Percentiles rank a stretch among this genome's conserved stretches.
These are phyloP conservation scores for Sebastes itinus DNA, from an alignment of 2,797 vertebrate species.

Conservation along the genomic window DNA sequence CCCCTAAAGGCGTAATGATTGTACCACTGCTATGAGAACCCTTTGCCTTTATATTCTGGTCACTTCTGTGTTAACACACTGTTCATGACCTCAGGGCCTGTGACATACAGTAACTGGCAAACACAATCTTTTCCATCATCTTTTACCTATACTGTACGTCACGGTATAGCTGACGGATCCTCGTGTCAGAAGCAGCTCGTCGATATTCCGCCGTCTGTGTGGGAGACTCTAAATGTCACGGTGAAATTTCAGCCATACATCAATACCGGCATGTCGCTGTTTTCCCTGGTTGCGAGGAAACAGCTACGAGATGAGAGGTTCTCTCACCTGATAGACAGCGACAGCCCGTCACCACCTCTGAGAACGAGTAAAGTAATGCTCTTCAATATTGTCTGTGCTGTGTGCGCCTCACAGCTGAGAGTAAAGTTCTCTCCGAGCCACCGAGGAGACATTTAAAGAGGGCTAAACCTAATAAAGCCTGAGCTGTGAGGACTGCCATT, in stretches of 20 bases:
- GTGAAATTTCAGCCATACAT: conserved; percentile 30
- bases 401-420: conserved; percentile 2
- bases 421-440: conserved; percentile 31
- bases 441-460: conserved; percentile 45
- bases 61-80: background rate
- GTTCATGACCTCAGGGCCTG: background rate
- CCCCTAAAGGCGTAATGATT: background rate
- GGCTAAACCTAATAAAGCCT: conserved; percentile 58
- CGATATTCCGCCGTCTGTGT: conserved; percentile 9
- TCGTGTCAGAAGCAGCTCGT: conserved; percentile 6
- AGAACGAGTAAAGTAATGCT: conserved; percentile 21
- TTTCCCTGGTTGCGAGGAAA: background rate
- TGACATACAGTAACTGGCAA: conserved; percentile 23
- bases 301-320: background rate
- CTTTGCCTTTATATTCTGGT: background rate
- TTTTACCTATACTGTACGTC: conserved; percentile 3
- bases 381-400: background rate
- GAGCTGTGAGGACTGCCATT: conserved; percentile 46
- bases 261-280: conserved; percentile 2
- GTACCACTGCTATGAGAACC: background rate
- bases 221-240: conserved; percentile 53
- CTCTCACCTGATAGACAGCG: background rate
- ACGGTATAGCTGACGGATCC: conserved; percentile 5
- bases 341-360: background rate
- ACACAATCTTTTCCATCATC: conserved; percentile 26